Conservation (phyloP, 1,140 invertebrate genomes). For the Trichonephila clavipes region DNA sequence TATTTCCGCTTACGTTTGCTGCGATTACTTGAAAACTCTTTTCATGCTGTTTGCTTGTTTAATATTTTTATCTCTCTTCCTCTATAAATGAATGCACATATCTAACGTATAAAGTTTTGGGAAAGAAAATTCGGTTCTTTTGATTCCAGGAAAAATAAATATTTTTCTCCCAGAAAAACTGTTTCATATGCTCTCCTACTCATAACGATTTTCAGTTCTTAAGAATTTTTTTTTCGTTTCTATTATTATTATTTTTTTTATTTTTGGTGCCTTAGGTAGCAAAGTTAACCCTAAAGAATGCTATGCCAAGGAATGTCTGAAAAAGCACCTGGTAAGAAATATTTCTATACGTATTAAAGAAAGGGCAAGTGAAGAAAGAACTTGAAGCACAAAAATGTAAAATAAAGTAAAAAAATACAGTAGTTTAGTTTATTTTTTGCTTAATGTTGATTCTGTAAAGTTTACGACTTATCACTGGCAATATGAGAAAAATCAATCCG, state of each 20-base stretch:
- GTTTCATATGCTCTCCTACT: background rate
- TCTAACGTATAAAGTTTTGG: constrained; percentile 5
- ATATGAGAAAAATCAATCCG: too few relatives aligned
- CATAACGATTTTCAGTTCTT: background rate
- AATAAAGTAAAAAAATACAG: too few relatives aligned
- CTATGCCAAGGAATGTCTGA: background rate
- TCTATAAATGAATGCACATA: background rate
- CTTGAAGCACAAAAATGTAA: too few relatives aligned
- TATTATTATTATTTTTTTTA: background rate
- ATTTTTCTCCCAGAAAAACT: background rate
- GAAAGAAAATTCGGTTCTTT: background rate
- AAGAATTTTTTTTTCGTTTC: background rate
- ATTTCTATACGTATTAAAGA: too few relatives aligned
- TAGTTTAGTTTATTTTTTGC: too few relatives aligned
- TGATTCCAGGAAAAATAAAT: constrained; percentile 17
- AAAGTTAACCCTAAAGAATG: background rate
- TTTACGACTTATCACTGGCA: too few relatives aligned
- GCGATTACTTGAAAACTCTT: background rate
- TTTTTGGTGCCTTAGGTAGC: background rate
- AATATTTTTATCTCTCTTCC: constrained; percentile 19
- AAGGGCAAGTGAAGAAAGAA: too few relatives aligned
- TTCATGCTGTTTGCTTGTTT: constrained; percentile 21
- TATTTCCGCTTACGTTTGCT: background rate
- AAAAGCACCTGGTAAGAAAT: too few relatives aligned
- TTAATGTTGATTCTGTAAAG: too few relatives aligned